Evolutionary conservation across 2,797 vertebrate genomes (phyloP), one percentile per base, ranked within the genome.

Genomic region (Rhinella marina): DNA sequence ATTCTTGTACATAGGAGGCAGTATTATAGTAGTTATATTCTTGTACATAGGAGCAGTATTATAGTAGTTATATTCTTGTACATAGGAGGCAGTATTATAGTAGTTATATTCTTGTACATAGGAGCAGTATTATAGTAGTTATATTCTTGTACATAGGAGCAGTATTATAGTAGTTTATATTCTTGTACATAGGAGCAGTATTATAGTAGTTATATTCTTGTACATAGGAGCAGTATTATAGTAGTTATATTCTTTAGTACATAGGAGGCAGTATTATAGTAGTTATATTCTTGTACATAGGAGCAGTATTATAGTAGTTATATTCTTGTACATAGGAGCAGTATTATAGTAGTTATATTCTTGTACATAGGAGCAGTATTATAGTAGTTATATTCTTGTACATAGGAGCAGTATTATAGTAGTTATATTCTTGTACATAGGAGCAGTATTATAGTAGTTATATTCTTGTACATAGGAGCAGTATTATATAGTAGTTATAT

Each of bases 231-330:
- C 56, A 57, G 56, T 57, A 57, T 57, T 57, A 57, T 57, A 57
- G 56, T 57, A 57, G 56, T 57, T 57, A 57, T 57, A 57, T 57
- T 57, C 56, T 57, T 57, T n/a, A n/a, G 56, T 57, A 57, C 56
- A 57, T 57, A 57, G 56, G 56, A 6, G 56, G 57, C 25, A 61
- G 19, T 61, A 61, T 61, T 23, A 23, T 29, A 29, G 64, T 68
- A 68, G 64, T 68, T 68, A 68, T 68, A 68, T 27, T 68, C 64
- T 68, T 68, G n/a, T 68, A 68, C 64, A 68, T 68, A 61, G 59
- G 59, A 6, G 59, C 19, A 61, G 17, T 61, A 61, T 61, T 61
- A 61, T 61, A 61, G 59, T 14, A 68, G 64, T 68, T 68, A 68
- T 68, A 68, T 68, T 68, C 64, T 68, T 68, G 64, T 68, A 68